These are phyloP conservation scores for Hippocampus zosterae DNA, from an alignment of 2,113 vertebrate species.

Conservation along the genomic window DNA sequence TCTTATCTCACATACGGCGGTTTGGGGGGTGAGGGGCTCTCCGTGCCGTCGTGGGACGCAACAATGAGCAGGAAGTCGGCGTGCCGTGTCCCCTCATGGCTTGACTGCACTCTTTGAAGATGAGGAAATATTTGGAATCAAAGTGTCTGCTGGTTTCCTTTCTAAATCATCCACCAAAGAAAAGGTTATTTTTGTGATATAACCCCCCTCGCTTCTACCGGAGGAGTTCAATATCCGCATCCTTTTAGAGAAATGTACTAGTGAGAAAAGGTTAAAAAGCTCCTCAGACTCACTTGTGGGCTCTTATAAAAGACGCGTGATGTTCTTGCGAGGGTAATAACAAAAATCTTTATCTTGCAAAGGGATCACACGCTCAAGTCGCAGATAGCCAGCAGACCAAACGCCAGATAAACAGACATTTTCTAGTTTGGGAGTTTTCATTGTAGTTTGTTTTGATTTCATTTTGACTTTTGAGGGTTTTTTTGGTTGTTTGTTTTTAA, in stretches of 20 bases:
- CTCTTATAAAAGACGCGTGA: slow-evolving; percentile 11
- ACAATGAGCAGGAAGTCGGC: slow-evolving; percentile 57
- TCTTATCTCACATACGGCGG: slow-evolving; percentile 51
- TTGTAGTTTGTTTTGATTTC: too few relatives aligned
- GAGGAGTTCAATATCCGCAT: slow-evolving; percentile 54
- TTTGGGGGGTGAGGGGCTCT: background rate
- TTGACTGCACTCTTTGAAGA: slow-evolving; percentile 44
- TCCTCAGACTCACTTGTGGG: slow-evolving; percentile 40
- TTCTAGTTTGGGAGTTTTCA: too few relatives aligned
- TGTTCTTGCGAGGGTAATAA: background rate
- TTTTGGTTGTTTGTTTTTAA: too few relatives aligned
- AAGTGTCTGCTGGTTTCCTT: slow-evolving; percentile 35
- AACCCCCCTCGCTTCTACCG: slow-evolving; percentile 31
- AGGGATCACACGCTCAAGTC: background rate
- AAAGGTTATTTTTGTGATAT: slow-evolving; percentile 48
- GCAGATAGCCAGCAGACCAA: too few relatives aligned
- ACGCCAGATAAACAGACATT: too few relatives aligned
- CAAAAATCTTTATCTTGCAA: background rate
- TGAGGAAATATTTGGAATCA: slow-evolving; percentile 40
- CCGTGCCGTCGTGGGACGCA: slow-evolving; percentile 34
- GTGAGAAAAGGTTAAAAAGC: slow-evolving; percentile 63
- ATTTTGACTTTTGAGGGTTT: too few relatives aligned
- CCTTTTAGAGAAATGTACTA: slow-evolving; percentile 54
- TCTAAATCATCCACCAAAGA: slow-evolving; percentile 23
- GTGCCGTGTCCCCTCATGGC: slow-evolving; percentile 31